Base-by-base conservation (phyloP, 2,888 invertebrate species). In the Aleiodes alternator region DNA sequence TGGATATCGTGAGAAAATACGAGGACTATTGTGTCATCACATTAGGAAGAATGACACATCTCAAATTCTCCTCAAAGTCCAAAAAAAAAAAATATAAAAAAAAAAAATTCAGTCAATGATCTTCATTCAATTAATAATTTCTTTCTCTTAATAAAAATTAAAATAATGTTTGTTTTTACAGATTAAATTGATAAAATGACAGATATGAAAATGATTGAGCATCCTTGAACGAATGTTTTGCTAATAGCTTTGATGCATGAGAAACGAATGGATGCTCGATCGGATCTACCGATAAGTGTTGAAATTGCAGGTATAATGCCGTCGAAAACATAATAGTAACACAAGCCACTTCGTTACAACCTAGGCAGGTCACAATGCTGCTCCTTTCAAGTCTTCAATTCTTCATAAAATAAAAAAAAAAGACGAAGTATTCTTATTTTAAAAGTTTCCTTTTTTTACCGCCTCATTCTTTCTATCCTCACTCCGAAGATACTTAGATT, bases 291-390 rank as follows among this genome's bases (percentile, higher is more conserved):
- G 88, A 88, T 88, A 87, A 83, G 82, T 73, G 75, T 78, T 80
- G 80, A 84, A 87, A 88, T 87, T 88, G 86, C 88, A 87, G 88
- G 88, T 89, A 89, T 88, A 87, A 87, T 85, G 78, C 81, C 72
- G 71, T 68, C 70, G 72, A 80, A 85, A 82, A 84, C 83, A 84
- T 83, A 87, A 86, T 87, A 78, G 87, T 85, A 87, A 87, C 83
- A 86, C 81, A 84, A 86, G 84, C 85, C 84, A 82, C 80, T 70
- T 80, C 79, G 74, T 77, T 75, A 73, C 75, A 79, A 75, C 74
- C 76, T 57, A 31, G 55, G 72, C 64, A 79, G 76, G 77, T 79
- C 82, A 83, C 81, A 80, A 78, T 78, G 71, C 64, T 86, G 87
- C 83, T 87, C 86, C 81, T 86, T 88, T 86, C 80, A 85, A 82